A percentile compares a stretch with the other conserved stretches of the same genome.
Evolutionary conservation across 2,113 vertebrate genomes (phyloP).

Genomic region (Nettapus auritus): DNA sequence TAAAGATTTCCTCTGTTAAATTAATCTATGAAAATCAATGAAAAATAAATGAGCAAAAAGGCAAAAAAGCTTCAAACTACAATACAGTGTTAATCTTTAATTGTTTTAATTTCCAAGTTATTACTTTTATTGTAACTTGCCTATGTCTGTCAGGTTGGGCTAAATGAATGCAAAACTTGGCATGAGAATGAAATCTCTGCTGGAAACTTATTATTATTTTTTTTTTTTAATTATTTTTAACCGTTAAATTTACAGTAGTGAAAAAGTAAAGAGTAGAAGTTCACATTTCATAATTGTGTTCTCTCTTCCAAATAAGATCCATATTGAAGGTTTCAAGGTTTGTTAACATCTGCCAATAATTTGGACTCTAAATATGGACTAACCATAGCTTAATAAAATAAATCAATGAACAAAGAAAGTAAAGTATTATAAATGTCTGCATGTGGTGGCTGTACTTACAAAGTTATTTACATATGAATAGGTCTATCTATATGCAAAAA

Average conservation of each 20-base stretch:
- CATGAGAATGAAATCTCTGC: not conserved
- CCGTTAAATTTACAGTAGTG: not conserved
- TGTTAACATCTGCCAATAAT: slow-evolving; percentile 7
- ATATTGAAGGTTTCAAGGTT: not conserved
- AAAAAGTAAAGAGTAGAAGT: not conserved
- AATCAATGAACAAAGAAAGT: not conserved
- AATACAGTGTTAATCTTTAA: not conserved
- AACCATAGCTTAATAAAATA: not conserved
- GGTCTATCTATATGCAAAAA: not conserved
- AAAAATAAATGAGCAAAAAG: not conserved
- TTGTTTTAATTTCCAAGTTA: not conserved
- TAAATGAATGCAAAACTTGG: not conserved
- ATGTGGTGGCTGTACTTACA: not conserved
- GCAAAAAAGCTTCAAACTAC: not conserved
- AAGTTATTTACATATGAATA: slow-evolving; percentile 19
- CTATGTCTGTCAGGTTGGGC: not conserved
- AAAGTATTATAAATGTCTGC: not conserved
- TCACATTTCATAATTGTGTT: not conserved
- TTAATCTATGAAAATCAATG: not conserved
- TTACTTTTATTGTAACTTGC: not conserved
- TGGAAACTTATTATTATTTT: not conserved
- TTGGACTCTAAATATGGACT: not conserved
- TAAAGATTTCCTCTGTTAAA: not conserved
- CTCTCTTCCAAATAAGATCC: not conserved
- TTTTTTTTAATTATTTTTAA: not conserved